A percentile compares a stretch with the other conserved stretches of the same genome.
Evolutionary conservation across 2,797 vertebrate species (phyloP).

Genomic region (Malurus leucopterus): DNA sequence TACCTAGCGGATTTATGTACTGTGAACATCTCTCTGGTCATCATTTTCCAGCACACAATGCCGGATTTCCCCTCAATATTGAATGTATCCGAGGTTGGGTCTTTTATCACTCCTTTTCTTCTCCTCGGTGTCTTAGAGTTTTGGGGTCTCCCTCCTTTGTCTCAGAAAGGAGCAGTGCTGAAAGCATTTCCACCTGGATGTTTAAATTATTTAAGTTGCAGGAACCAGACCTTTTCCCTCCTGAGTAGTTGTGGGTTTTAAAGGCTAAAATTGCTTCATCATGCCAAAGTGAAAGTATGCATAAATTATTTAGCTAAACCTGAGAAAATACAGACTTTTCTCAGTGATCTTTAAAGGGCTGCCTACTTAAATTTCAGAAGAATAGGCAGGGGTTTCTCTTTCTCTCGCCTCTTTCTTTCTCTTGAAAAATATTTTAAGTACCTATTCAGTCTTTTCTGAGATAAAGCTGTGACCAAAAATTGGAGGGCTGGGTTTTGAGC

Average conservation of each 20-base stretch:
- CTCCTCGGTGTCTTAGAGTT: slow-evolving; percentile 51
- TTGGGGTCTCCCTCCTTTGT: slow-evolving; percentile 80
- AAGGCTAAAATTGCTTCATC: slow-evolving; percentile 97
- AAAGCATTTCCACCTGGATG: slow-evolving; percentile 88
- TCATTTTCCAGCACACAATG: slow-evolving; percentile 44
- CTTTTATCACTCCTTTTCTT: slow-evolving; percentile 65
- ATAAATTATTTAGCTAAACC: slow-evolving; percentile 95
- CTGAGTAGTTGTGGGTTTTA: slow-evolving; percentile 85
- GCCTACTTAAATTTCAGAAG: slow-evolving; percentile 84
- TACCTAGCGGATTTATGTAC: slow-evolving; percentile 16
- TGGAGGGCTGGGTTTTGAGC: slow-evolving; percentile 41
- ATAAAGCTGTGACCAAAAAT: slow-evolving; percentile 67
- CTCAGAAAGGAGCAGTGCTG: slow-evolving; percentile 74
- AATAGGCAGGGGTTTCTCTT: slow-evolving; percentile 66
- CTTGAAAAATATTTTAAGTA: slow-evolving; percentile 75
- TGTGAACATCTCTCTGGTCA: slow-evolving; percentile 19
- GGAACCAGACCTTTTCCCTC: slow-evolving; percentile 87
- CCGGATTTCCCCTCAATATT: slow-evolving; percentile 49
- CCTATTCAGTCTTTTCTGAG: slow-evolving; percentile 54
- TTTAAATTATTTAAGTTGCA: slow-evolving; percentile 91
- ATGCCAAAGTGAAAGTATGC: slow-evolving; percentile 91
- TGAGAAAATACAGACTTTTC: slow-evolving; percentile 86
- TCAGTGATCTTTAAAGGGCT: slow-evolving; percentile 79
- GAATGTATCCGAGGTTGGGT: slow-evolving; percentile 37
- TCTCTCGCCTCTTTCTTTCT: slow-evolving; percentile 58